Conservation (phyloP, 2,797 vertebrate genomes). For the Cynodonichthys magdalenae region DNA sequence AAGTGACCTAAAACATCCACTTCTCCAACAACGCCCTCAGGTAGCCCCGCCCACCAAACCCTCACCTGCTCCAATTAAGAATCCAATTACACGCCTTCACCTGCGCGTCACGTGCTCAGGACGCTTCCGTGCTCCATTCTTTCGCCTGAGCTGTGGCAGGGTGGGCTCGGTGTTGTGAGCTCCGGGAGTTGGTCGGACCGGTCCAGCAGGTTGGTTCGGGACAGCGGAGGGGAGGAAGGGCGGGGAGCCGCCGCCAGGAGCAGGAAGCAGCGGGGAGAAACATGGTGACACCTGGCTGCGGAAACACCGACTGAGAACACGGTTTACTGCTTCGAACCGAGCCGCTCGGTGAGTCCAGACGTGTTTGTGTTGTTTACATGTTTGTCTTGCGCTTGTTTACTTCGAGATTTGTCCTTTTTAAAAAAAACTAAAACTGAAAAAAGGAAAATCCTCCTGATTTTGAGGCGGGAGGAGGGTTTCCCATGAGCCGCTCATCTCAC, state of each 20-base stretch:
- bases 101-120: conserved; percentile 39
- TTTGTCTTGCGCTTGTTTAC: background rate
- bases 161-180: background rate
- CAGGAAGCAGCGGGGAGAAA: conserved; percentile 54
- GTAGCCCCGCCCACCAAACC: background rate
- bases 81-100: conserved; percentile 39
- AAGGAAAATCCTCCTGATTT: too few species aligned
- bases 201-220: conserved; percentile 47
- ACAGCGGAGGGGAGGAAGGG: conserved; percentile 48
- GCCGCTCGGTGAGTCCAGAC: conserved; percentile 23
- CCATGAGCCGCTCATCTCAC: conserved; percentile 33
- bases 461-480: background rate
- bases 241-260: conserved; percentile 35
- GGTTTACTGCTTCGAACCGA: background rate
- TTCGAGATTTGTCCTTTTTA: background rate
- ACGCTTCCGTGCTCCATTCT: background rate
- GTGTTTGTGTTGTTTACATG: background rate
- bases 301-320: conserved; percentile 18
- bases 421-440: background rate
- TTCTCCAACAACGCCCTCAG: too few species aligned
- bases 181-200: conserved; percentile 41
- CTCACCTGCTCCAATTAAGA: conserved; percentile 37
- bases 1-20: too few species aligned
- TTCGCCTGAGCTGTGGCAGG: background rate
- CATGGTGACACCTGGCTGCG: conserved; percentile 49